phyloP scores from a whole-genome alignment of 2,113 vertebrate species.

The Grallaria varia region DNA sequence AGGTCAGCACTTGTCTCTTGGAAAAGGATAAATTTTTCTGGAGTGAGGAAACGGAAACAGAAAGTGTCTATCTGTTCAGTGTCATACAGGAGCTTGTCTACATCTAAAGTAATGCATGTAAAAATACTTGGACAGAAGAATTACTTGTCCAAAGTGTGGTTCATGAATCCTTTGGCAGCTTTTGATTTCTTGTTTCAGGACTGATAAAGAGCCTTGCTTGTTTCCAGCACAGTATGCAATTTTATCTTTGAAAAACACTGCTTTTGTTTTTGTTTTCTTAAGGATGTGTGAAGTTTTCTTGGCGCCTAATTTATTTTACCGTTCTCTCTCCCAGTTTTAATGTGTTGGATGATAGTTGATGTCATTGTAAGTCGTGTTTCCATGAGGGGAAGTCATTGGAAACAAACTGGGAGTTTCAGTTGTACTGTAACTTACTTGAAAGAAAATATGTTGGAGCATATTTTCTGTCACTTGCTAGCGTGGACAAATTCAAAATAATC shows the following conservation, averaged over 20 bases:
- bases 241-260: background rate
- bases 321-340: background rate
- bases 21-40: conserved; percentile 35
- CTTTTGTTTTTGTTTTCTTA: conserved; percentile 25
- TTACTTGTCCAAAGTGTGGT: background rate
- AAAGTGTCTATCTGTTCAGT: background rate
- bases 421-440: background rate
- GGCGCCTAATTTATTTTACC: background rate
- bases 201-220: background rate
- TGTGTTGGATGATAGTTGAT: background rate
- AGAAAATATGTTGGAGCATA: background rate
- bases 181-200: background rate
- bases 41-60: conserved; percentile 11
- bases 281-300: background rate
- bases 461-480: background rate
- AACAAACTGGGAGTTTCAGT: background rate
- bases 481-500: background rate
- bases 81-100: background rate
- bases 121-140: background rate
- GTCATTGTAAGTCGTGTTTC: background rate
- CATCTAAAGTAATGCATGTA: background rate
- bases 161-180: background rate
- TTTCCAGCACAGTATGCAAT: background rate
- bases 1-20: conserved; percentile 36
- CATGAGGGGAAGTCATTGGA: background rate